Percentiles rank a stretch among this genome's conserved stretches.
phyloP scores from a whole-genome alignment of 2,113 vertebrate genomes.

The Callorhinus ursinus region DNA sequence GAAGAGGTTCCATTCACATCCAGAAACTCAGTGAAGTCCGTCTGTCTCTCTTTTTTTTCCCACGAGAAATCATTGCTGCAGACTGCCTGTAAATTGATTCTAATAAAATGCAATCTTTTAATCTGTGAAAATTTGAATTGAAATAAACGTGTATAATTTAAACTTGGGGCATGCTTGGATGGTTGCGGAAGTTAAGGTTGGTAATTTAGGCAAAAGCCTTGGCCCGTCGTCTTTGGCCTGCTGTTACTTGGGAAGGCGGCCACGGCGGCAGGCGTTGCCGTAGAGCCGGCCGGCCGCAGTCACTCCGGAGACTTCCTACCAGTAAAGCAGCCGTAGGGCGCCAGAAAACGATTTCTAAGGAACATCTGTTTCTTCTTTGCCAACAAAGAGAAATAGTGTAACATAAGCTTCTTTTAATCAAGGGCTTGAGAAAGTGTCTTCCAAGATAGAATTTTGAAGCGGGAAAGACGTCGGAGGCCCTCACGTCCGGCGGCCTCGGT shows the following conservation, averaged over 20 bases:
- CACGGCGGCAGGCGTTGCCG: accelerated
- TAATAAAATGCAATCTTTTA: conserved; percentile 42
- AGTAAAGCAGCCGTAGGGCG: background rate
- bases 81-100: conserved; percentile 24
- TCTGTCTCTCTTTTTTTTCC: background rate
- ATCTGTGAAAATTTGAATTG: conserved; percentile 47
- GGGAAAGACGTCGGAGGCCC: conserved; percentile 1
- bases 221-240: background rate
- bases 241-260: too few species aligned
- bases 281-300: background rate
- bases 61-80: conserved; percentile 23
- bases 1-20: background rate
- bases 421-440: conserved; percentile 43
- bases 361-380: conserved; percentile 73
- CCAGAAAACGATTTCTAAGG: background rate
- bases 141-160: conserved; percentile 58
- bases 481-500: background rate
- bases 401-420: conserved; percentile 64
- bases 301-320: background rate
- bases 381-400: conserved; percentile 54
- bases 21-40: background rate
- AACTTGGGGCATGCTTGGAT: background rate
- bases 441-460: conserved; percentile 4
- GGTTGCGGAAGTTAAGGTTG: background rate
- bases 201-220: background rate